Evolutionary conservation across 2,797 vertebrate genomes (phyloP).

Genomic region (Platyrinchus mystaceus): DNA sequence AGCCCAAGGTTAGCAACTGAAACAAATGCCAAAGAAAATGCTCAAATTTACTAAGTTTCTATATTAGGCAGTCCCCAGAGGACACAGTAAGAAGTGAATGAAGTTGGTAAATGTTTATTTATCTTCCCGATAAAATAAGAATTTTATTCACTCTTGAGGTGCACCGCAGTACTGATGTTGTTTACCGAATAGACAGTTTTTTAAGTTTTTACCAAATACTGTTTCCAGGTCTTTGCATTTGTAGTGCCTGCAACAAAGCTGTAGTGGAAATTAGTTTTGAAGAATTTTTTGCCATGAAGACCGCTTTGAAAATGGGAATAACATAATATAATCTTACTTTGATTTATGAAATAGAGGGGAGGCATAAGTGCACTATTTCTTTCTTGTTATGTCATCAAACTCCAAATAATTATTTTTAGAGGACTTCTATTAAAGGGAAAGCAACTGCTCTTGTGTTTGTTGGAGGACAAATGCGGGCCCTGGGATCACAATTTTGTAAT

Average conservation of each 20-base stretch:
- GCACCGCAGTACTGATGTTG: not conserved
- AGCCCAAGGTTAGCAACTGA: not conserved
- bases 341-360: not conserved
- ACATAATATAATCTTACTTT: not conserved
- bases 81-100: not conserved
- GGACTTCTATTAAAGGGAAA: not conserved
- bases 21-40: not conserved
- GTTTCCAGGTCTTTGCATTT: not conserved
- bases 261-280: not conserved
- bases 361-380: not conserved
- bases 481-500: not conserved
- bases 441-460: not conserved
- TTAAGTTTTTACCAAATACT: not conserved
- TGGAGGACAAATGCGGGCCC: not conserved
- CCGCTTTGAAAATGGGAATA: not conserved
- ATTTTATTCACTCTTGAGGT: not conserved
- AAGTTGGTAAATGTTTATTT: conserved; percentile 15
- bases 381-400: not conserved
- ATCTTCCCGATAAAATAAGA: not conserved
- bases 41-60: not conserved
- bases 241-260: not conserved
- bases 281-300: not conserved
- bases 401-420: not conserved
- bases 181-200: not conserved
- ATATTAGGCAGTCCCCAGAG: not conserved